Evolutionary conservation across 2,888 invertebrate genomes (phyloP).

Genomic region (Melinaea marsaeus): DNA sequence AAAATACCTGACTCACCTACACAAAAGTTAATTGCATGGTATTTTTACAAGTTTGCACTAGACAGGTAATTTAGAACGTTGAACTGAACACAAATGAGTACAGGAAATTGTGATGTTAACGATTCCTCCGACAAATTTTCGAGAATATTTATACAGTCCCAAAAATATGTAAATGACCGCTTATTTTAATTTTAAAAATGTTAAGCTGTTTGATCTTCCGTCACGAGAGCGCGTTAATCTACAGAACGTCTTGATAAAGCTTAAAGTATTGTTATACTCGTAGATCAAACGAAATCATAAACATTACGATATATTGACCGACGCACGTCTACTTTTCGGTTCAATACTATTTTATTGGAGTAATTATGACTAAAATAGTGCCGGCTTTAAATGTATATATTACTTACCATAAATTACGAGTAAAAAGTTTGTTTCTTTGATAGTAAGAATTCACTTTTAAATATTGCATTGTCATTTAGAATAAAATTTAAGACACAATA

Average conservation of each 20-base stretch:
- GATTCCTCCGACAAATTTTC: slow-evolving; percentile 26
- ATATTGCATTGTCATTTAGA: slow-evolving; percentile 28
- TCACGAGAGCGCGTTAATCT: slow-evolving; percentile 53
- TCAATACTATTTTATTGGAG: slow-evolving; percentile 57
- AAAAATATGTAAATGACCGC: slow-evolving; percentile 49
- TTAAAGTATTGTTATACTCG: slow-evolving; percentile 47
- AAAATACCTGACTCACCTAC: slow-evolving; percentile 45
- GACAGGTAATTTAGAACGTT: slow-evolving; percentile 47
- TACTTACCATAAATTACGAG: slow-evolving; percentile 2
- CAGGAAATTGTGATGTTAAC: slow-evolving; percentile 29
- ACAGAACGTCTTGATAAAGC: slow-evolving; percentile 56
- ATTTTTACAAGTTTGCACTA: slow-evolving; percentile 59
- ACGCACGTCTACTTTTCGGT: slow-evolving; percentile 59
- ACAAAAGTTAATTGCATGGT: slow-evolving; percentile 54
- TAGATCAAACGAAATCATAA: slow-evolving; percentile 69
- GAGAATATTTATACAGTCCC: slow-evolving; percentile 34
- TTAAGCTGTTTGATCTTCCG: slow-evolving; percentile 60
- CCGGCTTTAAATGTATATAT: slow-evolving; percentile 9
- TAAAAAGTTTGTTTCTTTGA: slow-evolving; percentile 10
- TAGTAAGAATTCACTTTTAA: neutral
- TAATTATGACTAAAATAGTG: slow-evolving; percentile 63
- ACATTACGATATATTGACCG: slow-evolving; percentile 64
- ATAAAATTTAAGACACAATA: slow-evolving; percentile 32
- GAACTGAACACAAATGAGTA: slow-evolving; percentile 37
- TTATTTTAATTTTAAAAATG: slow-evolving; percentile 45